Base-by-base conservation (phyloP, 2,888 invertebrate genomes). In the Oscheius sp. region DNA sequence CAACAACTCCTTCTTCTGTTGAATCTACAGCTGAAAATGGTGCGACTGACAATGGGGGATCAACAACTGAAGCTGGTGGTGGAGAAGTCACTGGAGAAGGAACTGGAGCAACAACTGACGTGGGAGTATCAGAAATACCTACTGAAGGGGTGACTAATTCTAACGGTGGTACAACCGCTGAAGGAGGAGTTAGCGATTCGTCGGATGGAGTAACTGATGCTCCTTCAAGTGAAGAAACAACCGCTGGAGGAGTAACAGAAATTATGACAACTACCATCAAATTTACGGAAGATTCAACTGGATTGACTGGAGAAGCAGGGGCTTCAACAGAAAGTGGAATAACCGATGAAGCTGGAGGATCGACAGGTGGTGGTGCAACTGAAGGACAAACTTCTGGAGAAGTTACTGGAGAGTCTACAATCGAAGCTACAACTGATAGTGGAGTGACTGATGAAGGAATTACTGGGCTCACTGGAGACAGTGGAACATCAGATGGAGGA, bases 61-160 rank as follows among this genome's bases (percentile, higher is more conserved):
- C 37, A 58, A 42, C 39, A 25, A 17, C 39, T 27, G 25, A 3
- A 17, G 25, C 17, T n/a, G 29, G 52, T 23, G 3, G 17, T 15
- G 8, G 20, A 23, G 52, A 20, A 4, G 15, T 23, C n/a, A 15
- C 27, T 6, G 52, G 20, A 4, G 53, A n/a, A 45, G 46, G 46
- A 45, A 31, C 63, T 12, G 23, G 64, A 12, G 70, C 64, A 17
- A 52, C 72, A 29, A 70, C 70, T 4, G 42, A 33, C 8, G 29
- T n/a, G 33, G 52, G 15, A 4, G 15, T 23, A 23, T n/a, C 27
- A 3, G 52, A 8, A 4, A 25, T 5, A 45, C 12, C 12, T 15
- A 31, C 63, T 12, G 23, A 63, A 12, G 70, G 57, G 15, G 48
- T 70, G 23, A 70, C 70, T 4, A 33, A 33, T 8, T 20, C 20